A percentile compares a stretch with the other conserved stretches of the same genome.
Conservation (phyloP, 2,888 invertebrate genomes). For the Sipunculus nudus region DNA sequence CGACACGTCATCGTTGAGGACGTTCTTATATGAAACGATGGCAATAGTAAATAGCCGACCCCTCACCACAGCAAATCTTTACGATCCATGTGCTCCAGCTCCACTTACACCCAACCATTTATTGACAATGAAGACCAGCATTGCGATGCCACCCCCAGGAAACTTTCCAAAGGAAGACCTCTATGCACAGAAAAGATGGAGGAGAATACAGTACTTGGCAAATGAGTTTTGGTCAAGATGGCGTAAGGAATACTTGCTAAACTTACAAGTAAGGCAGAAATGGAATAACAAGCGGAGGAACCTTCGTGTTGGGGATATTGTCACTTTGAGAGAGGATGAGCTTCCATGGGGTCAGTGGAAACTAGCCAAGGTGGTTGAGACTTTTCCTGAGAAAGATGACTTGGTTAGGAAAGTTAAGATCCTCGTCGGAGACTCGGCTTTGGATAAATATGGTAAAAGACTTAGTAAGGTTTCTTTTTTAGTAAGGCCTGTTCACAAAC, state of each 20-base stretch:
- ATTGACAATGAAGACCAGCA: constrained; percentile 14
- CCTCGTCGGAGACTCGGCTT: background rate
- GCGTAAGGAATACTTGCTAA: constrained; percentile 9
- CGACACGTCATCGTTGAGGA: constrained; percentile 28
- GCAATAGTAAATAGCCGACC: constrained; percentile 24
- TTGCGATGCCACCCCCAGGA: constrained; percentile 17
- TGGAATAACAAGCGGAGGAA: constrained; percentile 36
- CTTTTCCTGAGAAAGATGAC: constrained; percentile 36
- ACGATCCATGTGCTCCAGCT: constrained; percentile 9
- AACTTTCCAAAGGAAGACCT: constrained; percentile 15
- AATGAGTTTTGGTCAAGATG: constrained; percentile 9
- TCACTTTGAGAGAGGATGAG: constrained; percentile 24
- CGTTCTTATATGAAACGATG: constrained; percentile 27
- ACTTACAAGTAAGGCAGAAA: background rate
- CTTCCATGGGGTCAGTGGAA: constrained; percentile 17
- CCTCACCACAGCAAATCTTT: constrained; percentile 1
- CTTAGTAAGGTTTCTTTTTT: background rate
- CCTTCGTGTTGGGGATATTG: constrained; percentile 22
- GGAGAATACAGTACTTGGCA: constrained; percentile 9
- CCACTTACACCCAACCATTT: constrained; percentile 23
- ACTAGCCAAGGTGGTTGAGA: constrained; percentile 8
- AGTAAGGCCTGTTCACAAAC: constrained; percentile 20
- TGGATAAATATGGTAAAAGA: constrained; percentile 18
- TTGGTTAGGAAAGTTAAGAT: constrained; percentile 30
- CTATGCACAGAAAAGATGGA: constrained; percentile 19